These are phyloP conservation scores for Gadopsis bispinosus DNA, from an alignment of 2,797 vertebrate genomes.

Conservation along the genomic window DNA sequence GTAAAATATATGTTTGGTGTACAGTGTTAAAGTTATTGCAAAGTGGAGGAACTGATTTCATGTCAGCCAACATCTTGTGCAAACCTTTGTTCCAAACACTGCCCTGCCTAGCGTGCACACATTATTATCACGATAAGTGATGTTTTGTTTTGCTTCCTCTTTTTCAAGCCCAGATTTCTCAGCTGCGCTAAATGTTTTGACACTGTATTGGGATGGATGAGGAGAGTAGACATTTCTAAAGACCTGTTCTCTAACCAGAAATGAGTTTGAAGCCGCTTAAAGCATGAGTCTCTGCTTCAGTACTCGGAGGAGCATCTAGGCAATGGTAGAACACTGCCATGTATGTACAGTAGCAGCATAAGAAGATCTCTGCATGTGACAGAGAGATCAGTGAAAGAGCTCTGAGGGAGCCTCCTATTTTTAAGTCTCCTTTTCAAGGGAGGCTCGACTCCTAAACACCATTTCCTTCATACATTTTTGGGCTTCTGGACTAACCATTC, in stretches of 20 bases:
- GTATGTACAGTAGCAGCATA: constrained; percentile 29
- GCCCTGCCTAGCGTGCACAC: constrained; percentile 26
- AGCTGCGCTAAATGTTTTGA: constrained; percentile 46
- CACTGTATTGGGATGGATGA: constrained; percentile 8
- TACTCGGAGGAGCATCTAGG: not conserved
- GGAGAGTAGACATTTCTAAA: constrained; percentile 6
- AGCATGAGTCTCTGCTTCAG: not conserved
- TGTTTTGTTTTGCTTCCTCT: constrained; percentile 61
- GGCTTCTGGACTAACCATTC: constrained; percentile 47
- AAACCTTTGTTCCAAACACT: constrained; percentile 46
- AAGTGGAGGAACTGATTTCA: constrained; percentile 29
- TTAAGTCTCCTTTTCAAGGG: constrained; percentile 44
- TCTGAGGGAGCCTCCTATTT: constrained; percentile 41
- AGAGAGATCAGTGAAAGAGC: constrained; percentile 51
- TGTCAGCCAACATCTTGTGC: constrained; percentile 28
- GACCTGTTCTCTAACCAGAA: not conserved
- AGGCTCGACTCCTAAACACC: constrained; percentile 26
- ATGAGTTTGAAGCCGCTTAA: constrained; percentile 11
- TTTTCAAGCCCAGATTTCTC: constrained; percentile 39
- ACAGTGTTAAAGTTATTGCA: constrained; percentile 32
- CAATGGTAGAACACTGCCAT: constrained; percentile 13
- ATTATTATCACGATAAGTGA: constrained; percentile 44
- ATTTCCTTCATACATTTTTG: constrained; percentile 37
- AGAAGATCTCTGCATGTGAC: constrained; percentile 28
- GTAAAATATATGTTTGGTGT: constrained; percentile 62